A percentile compares a stretch with the other conserved stretches of the same genome.
These are phyloP conservation scores for Grapholita molesta DNA, from an alignment of 1,140 invertebrate genomes.

Conservation along the genomic window DNA sequence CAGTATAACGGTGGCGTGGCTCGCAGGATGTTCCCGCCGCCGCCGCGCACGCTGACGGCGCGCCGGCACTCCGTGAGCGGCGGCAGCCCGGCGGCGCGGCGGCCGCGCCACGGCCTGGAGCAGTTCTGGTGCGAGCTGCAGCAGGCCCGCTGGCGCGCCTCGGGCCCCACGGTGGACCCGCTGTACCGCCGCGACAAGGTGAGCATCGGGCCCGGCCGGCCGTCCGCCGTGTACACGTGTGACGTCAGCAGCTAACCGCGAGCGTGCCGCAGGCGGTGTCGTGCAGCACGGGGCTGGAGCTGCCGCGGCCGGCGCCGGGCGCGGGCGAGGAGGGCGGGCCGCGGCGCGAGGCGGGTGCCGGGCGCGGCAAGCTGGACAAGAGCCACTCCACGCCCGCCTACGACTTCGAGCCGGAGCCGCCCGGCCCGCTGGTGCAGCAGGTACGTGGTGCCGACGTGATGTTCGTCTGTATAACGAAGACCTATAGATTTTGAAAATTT, in stretches of 20 bases:
- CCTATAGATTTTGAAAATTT: too few species aligned
- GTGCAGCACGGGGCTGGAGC: slow-evolving; percentile 84
- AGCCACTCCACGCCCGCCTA: slow-evolving; percentile 88
- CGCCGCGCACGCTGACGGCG: slow-evolving; percentile 85
- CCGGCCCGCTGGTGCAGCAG: slow-evolving; percentile 24
- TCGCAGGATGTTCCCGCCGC: slow-evolving; percentile 83
- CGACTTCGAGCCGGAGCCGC: slow-evolving; percentile 79
- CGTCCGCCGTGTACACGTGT: too few species aligned
- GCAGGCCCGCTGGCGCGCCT: slow-evolving; percentile 60
- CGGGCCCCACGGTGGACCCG: slow-evolving; percentile 43
- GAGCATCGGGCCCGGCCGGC: too few species aligned
- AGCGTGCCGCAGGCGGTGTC: slow-evolving; percentile 75
- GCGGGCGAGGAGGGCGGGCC: slow-evolving; percentile 26
- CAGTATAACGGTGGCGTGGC: too few species aligned
- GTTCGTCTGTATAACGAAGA: too few species aligned
- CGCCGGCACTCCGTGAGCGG: slow-evolving; percentile 93
- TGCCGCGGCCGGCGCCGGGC: slow-evolving; percentile 77
- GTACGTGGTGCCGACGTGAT: too few species aligned
- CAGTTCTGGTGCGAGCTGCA: slow-evolving; percentile 77
- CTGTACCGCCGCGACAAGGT: slow-evolving; percentile 65
- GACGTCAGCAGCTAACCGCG: too few species aligned
- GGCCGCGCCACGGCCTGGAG: slow-evolving; percentile 82
- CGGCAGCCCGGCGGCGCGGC: slow-evolving; percentile 84
- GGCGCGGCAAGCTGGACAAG: slow-evolving; percentile 83
- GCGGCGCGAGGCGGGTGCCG: neutral